These are phyloP conservation scores for Sphaeridia pumilis DNA, from an alignment of 2,888 invertebrate genomes.

Conservation along the genomic window DNA sequence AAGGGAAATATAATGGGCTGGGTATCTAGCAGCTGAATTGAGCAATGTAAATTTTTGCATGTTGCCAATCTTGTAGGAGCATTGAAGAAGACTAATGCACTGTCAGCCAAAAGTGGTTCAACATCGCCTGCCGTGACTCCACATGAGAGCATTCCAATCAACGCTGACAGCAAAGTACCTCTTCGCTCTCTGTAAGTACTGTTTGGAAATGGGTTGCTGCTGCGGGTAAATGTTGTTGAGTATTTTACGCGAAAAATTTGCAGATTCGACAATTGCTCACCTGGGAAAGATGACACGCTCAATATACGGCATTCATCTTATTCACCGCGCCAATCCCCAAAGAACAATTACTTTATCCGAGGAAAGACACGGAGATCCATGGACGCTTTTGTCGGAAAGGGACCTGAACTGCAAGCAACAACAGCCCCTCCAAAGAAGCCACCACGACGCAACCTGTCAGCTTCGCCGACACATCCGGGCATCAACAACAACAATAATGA, in stretches of 20 bases:
- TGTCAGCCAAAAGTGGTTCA: constrained; percentile 25
- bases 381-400: constrained; percentile 34
- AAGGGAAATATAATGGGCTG: background rate
- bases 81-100: constrained; percentile 31
- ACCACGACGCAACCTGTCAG: constrained; percentile 70
- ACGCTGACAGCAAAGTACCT: constrained; percentile 33
- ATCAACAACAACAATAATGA: constrained; percentile 46
- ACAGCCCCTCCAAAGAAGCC: constrained; percentile 78
- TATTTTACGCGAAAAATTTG: constrained; percentile 13
- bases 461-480: constrained; percentile 66
- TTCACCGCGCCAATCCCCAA: constrained; percentile 33
- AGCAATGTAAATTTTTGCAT: background rate
- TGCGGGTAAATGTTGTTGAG: constrained; percentile 16
- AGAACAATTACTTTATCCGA: constrained; percentile 29
- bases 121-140: constrained; percentile 34
- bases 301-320: constrained; percentile 26
- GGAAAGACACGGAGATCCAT: constrained; percentile 35
- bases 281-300: constrained; percentile 28
- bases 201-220: background rate
- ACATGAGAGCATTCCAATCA: constrained; percentile 29
- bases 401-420: constrained; percentile 47
- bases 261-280: constrained; percentile 35
- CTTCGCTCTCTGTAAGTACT: constrained; percentile 33
- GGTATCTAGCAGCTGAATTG: background rate
- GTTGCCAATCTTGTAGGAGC: constrained; percentile 22